A percentile compares a stretch with the other conserved stretches of the same genome.
Conservation (phyloP, 2,113 vertebrate genomes). For the Acrocephalus arundinaceus region DNA sequence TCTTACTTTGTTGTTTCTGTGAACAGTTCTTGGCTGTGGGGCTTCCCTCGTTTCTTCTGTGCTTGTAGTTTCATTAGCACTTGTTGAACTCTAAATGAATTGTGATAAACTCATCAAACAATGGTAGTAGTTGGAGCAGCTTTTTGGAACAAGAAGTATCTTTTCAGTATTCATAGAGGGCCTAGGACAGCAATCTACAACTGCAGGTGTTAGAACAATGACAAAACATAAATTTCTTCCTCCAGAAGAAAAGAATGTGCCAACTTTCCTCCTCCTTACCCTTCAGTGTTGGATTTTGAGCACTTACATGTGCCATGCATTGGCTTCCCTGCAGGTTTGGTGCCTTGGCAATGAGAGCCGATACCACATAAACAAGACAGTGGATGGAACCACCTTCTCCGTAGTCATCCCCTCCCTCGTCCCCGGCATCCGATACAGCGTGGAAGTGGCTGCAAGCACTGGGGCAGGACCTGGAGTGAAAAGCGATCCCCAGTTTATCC, state of each 20-base stretch:
- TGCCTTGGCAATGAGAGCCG: conserved; percentile 95
- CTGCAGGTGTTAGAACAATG: neutral
- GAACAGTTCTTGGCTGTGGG: neutral
- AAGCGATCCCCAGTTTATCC: conserved; percentile 90
- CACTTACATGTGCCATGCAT: neutral
- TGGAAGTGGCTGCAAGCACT: conserved; percentile 94
- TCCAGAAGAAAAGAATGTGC: neutral
- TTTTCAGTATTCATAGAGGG: neutral
- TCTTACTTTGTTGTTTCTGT: neutral
- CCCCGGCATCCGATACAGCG: conserved; percentile 89
- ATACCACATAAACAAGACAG: conserved; percentile 94
- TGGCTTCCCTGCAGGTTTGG: conserved; percentile 84
- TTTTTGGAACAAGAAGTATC: neutral
- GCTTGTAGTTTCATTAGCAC: conserved; percentile 18
- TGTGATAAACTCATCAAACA: neutral
- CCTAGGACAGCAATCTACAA: neutral
- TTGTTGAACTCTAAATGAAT: neutral
- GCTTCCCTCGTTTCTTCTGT: neutral
- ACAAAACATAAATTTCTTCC: neutral
- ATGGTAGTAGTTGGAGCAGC: neutral
- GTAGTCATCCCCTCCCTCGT: conserved; percentile 88
- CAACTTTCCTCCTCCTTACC: neutral
- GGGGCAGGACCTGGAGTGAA: conserved; percentile 91
- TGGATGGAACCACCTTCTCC: conserved; percentile 89
- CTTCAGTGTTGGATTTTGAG: neutral